phyloP scores from a whole-genome alignment of 2,888 invertebrate species.

The Diaprepes abbreviatus region DNA sequence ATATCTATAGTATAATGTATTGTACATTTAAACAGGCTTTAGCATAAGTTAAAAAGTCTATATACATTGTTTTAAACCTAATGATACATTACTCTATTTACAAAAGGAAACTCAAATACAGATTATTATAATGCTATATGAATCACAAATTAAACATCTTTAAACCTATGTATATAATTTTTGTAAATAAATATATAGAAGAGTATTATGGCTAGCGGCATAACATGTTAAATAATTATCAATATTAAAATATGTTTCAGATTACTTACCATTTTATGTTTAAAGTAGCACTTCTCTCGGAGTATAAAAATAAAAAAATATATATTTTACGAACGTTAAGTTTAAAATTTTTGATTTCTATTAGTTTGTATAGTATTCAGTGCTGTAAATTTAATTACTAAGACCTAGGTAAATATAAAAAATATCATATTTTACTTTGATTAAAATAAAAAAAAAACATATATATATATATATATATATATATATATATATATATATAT shows the following conservation, averaged over 20 bases:
- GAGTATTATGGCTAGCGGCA: slow-evolving; percentile 12
- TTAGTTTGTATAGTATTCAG: too few species aligned
- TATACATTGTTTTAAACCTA: slow-evolving; percentile 4
- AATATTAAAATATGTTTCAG: neutral
- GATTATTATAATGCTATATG: neutral
- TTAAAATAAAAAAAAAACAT: too few species aligned
- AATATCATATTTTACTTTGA: too few species aligned
- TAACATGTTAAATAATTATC: neutral
- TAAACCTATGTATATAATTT: neutral
- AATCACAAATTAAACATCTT: slow-evolving; percentile 14
- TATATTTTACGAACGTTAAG: too few species aligned
- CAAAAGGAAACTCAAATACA: neutral
- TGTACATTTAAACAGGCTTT: neutral
- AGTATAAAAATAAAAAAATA: too few species aligned
- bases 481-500: too few species aligned
- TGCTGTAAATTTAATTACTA: too few species aligned
- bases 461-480: too few species aligned
- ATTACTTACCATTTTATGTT: neutral
- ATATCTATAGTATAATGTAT: too few species aligned
- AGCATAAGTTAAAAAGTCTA: neutral
- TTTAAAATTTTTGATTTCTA: too few species aligned
- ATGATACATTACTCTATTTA: neutral
- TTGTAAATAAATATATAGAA: slow-evolving; percentile 9
- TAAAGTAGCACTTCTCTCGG: too few species aligned
- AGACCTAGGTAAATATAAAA: too few species aligned